These are phyloP conservation scores for Gari tellinella DNA, from an alignment of 2,888 invertebrate genomes.

Conservation along the genomic window DNA sequence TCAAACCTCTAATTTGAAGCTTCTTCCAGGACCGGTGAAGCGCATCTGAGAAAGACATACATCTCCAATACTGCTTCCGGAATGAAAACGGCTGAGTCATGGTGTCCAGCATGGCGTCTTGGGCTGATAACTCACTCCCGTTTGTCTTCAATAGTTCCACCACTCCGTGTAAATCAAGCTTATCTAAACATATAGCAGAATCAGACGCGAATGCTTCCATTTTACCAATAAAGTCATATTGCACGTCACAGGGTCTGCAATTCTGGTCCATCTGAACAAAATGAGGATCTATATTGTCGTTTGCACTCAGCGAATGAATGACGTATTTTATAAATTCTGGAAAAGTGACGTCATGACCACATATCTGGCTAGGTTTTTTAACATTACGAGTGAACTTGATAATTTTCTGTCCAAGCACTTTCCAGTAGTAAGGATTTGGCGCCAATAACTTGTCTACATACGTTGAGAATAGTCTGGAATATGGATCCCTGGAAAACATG, in stretches of 20 bases:
- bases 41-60: conserved; percentile 60
- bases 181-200: conserved; percentile 23
- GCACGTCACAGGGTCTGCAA: conserved; percentile 62
- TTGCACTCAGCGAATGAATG: conserved; percentile 47
- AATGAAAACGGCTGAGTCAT: conserved; percentile 31
- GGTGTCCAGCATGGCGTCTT: conserved; percentile 41
- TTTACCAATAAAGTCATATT: conserved; percentile 65
- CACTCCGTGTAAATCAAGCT: conserved; percentile 26
- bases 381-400: conserved; percentile 24
- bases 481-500: conserved; percentile 70
- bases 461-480: conserved; percentile 63
- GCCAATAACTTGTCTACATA: conserved; percentile 72
- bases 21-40: conserved; percentile 62
- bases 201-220: conserved; percentile 66
- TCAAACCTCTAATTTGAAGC: conserved; percentile 67
- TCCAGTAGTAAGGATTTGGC: conserved; percentile 70
- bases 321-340: conserved; percentile 66
- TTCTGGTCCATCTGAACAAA: conserved; percentile 64
- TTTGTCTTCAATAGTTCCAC: conserved; percentile 10
- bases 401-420: conserved; percentile 52
- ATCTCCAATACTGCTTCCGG: conserved; percentile 14
- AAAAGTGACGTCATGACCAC: conserved; percentile 72
- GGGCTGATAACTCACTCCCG: conserved; percentile 22
- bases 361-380: conserved; percentile 23
- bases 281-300: conserved; percentile 57